Base-by-base conservation (phyloP, 2,888 invertebrate genomes). In the Reticulitermes lucifugus region DNA sequence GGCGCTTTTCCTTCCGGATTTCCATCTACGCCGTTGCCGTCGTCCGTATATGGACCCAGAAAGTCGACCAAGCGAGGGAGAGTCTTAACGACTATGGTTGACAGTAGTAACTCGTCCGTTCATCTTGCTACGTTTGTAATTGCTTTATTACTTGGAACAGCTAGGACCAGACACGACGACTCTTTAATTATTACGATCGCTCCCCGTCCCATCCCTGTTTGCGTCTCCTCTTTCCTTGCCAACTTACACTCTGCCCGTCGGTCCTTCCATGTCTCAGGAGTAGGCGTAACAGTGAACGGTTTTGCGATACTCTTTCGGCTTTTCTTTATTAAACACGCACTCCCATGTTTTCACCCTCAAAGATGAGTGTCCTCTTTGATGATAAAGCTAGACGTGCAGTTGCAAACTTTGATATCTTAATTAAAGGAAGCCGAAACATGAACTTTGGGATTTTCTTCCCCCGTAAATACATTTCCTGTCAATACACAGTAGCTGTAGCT, bases 61-160 rank as follows among this genome's bases (percentile, higher is more conserved):
- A 25, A 73, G 73, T 41, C 35, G 73, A 73, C 73, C 73, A 73
- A 73, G 73, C 73, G 73, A 73, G 41, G 73, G 80, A 51, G 81
- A 71, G 82, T 65, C 84, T 85, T 85, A 85, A 85, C 86, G 86
- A 86, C 86, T 85, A 41, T 43, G 60, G 85, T n/a, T 83, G 77
- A 81, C 85, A 85, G 85, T 85, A 85, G 86, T 65, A 77, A 25
- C 59, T 83, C 59, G 84, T 83, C 71, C 81, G 81, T 84, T 86
- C 86, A 85, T 86, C 86, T 86, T 86, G 86, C 85, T 83, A 84
- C 84, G 85, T 84, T 85, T 86, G 86, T 86, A 87, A 87, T 87
- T 87, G 87, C 87, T 87, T 87, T 87, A 87, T 87, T 87, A 87
- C 87, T 87, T 83, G 87, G 87, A 87, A 87, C 85, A 86, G 81